Evolutionary conservation across 2,888 invertebrate genomes (phyloP).

Genomic region (Salpingus planirostris): DNA sequence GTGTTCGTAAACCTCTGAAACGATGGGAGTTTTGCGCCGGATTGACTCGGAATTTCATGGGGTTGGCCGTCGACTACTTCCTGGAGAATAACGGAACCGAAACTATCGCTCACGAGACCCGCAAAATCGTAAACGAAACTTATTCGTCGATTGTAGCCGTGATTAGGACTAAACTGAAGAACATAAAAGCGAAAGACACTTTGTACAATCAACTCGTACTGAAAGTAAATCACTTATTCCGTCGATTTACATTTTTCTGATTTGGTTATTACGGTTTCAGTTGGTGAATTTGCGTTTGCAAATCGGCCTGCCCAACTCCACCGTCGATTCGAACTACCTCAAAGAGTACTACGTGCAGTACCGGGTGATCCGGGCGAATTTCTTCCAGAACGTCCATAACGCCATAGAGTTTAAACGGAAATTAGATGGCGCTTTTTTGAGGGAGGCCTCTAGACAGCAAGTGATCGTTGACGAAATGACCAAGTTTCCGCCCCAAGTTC

Average conservation of each 20-base stretch:
- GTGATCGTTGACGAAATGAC: constrained; percentile 20
- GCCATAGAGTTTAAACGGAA: constrained; percentile 41
- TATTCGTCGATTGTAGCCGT: constrained; percentile 26
- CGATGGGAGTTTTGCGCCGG: constrained; percentile 48
- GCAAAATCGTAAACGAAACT: constrained; percentile 22
- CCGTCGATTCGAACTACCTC: constrained; percentile 32
- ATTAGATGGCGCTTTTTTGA: constrained; percentile 36
- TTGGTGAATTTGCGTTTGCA: constrained; percentile 40
- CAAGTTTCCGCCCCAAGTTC: constrained; percentile 25
- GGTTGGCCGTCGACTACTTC: constrained; percentile 42
- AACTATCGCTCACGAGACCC: constrained; percentile 25
- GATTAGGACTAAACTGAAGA: no score
- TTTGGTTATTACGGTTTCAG: constrained; percentile 29
- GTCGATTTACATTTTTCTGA: constrained; percentile 1
- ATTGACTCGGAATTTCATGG: constrained; percentile 43
- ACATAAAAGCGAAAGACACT: no score
- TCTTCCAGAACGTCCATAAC: constrained; percentile 45
- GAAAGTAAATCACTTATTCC: constrained; percentile 34
- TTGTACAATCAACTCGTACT: constrained; percentile 31
- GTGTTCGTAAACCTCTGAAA: constrained; percentile 25
- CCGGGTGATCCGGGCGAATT: constrained; percentile 43
- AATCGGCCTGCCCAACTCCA: constrained; percentile 40
- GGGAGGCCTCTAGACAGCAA: constrained; percentile 34
- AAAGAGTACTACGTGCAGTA: constrained; percentile 40
- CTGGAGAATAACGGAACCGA: constrained; percentile 35